These are phyloP conservation scores for Muricea muricata DNA, from an alignment of 92 coral and sea anemone species.

Conservation along the genomic window DNA sequence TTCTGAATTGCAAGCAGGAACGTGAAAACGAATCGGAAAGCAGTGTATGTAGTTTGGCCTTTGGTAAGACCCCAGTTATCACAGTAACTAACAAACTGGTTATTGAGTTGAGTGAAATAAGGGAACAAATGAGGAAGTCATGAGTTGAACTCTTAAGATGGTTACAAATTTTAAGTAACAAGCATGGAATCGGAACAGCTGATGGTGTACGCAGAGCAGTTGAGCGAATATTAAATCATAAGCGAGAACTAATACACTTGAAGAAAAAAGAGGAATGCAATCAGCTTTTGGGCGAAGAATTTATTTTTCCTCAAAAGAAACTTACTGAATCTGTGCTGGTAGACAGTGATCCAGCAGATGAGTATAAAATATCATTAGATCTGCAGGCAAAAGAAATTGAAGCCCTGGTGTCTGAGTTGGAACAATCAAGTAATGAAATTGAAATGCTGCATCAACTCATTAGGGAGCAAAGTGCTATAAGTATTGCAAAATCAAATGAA, in stretches of 20 bases:
- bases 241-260: no score
- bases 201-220: not conserved
- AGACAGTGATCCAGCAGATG: not conserved
- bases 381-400: constrained; percentile 8
- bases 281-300: not conserved
- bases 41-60: not conserved
- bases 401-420: not conserved
- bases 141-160: not conserved
- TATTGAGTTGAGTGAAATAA: not conserved
- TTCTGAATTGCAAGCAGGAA: not conserved
- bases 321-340: no score
- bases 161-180: not conserved
- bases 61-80: no score
- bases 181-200: not conserved
- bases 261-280: not conserved
- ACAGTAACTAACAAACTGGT: not conserved
- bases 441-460: constrained; percentile 15
- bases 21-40: not conserved
- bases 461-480: not conserved
- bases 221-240: no score
- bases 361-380: not conserved
- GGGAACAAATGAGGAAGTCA: not conserved
- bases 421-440: constrained; percentile 11
- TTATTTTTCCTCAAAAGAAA: not conserved
- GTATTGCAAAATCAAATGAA: not conserved